phyloP scores from a whole-genome alignment of 2,888 invertebrate species.

The Polyommatus iphigenia region DNA sequence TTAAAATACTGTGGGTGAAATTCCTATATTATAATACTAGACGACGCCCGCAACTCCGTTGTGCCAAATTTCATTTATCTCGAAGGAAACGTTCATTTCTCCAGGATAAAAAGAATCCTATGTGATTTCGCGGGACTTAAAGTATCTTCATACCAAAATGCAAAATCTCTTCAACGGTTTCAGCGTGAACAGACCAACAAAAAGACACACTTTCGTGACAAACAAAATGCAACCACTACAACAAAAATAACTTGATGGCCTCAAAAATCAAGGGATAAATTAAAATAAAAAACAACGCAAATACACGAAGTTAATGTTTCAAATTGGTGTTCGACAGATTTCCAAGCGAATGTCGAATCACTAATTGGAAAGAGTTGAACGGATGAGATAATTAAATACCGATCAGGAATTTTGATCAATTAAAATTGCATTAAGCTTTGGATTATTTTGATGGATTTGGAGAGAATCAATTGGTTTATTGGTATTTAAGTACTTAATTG shows the following conservation, averaged over 20 bases:
- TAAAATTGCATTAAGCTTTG: conserved; percentile 11
- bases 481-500: neutral
- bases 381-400: conserved; percentile 12
- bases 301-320: neutral
- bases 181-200: too few species aligned
- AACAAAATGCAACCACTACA: neutral
- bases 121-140: too few species aligned
- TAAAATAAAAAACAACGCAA: neutral
- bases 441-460: conserved; percentile 16
- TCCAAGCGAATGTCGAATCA: neutral
- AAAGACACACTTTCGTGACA: too few species aligned
- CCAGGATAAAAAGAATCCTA: too few species aligned
- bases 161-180: too few species aligned
- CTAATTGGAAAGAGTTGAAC: conserved; percentile 23
- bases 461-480: neutral
- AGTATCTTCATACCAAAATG: too few species aligned
- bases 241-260: too few species aligned
- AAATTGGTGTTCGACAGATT: neutral
- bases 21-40: neutral
- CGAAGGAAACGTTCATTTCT: too few species aligned
- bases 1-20: neutral
- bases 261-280: neutral
- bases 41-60: too few species aligned
- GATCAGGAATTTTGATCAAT: conserved; percentile 14
- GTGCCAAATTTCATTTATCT: too few species aligned